phyloP scores from a whole-genome alignment of 1,140 invertebrate genomes.

The Rhyacophila brunnea region DNA sequence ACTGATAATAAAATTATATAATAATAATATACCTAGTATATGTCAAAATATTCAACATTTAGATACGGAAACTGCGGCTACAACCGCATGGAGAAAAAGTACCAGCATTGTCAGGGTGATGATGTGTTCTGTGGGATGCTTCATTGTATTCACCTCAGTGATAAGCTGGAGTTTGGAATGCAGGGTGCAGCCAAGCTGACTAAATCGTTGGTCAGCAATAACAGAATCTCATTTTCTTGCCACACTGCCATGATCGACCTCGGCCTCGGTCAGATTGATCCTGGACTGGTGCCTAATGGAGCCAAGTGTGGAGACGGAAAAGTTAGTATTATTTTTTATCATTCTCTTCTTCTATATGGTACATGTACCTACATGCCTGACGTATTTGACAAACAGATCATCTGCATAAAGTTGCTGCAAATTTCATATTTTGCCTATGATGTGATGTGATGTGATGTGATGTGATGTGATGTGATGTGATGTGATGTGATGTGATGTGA shows the following conservation, averaged over 20 bases:
- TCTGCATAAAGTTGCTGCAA: too few relatives aligned
- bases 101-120: constrained; percentile 69
- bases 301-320: constrained; percentile 89
- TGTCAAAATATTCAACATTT: too few relatives aligned
- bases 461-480: too few relatives aligned
- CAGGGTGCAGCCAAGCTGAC: constrained; percentile 82
- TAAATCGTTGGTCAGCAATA: constrained; percentile 77
- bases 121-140: constrained; percentile 89
- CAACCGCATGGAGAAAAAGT: constrained; percentile 72
- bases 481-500: too few relatives aligned
- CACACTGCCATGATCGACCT: constrained; percentile 87
- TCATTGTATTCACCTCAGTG: constrained; percentile 91
- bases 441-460: too few relatives aligned
- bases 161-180: constrained; percentile 95
- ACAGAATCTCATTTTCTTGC: constrained; percentile 75
- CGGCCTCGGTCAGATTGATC: constrained; percentile 89
- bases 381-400: too few relatives aligned
- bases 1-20: too few relatives aligned
- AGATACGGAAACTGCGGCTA: constrained; percentile 95
- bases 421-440: too few relatives aligned
- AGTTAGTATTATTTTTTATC: constrained; percentile 64
- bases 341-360: too few relatives aligned
- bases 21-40: too few relatives aligned
- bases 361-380: too few relatives aligned
- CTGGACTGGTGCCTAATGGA: constrained; percentile 92